Base-by-base conservation (phyloP, 2,797 vertebrate species). In the Spinus olivaceus region DNA sequence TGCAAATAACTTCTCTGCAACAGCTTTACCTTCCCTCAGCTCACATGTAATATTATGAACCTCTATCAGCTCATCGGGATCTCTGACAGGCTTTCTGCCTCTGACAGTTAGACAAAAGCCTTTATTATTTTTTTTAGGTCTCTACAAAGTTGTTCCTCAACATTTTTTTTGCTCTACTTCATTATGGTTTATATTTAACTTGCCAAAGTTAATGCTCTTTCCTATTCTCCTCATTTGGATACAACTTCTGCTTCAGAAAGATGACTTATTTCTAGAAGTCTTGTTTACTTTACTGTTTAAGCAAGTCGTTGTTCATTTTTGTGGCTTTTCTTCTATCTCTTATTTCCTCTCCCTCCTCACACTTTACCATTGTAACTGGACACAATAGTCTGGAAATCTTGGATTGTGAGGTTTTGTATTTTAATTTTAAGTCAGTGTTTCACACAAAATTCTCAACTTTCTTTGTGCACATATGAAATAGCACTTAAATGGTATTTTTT, bases 121-220 rank as follows among this genome's bases (percentile, higher is more conserved):
- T 67, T 61, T 78, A 15, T 56, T 50, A 20, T 60, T 74, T 81
- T 5, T 86, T 91, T 53, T 12, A 20, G 41, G 56, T 53, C 83
- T 89, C 85, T 64, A 70, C 57, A 64, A 94, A 91, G 71, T 81
- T 83, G 89, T 61, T 92, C 76, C 56, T 94, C 87, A 91, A 87
- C 89, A 77, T 94, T 91, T 94, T 95, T 94, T 95, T 89, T 88
- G 78, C 74, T 47, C 81, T 80, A 80, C 53, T 50, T 92, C 76
- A 87, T 87, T 89, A 87, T 8, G 37, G 84, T 89, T 93, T 95
- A 91, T 85, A 94, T 86, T 95, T 95, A 67, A 91, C 91, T 91
- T 91, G 91, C 87, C 91, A 95, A 86, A 92, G 69, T 78, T 91
- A 94, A 91, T 67, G 65, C n/a, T 92, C 66, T 86, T 94, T 88